Evolutionary conservation across 2,797 vertebrate genomes (phyloP).

Genomic region (Enteromius afrohamiltoni): DNA sequence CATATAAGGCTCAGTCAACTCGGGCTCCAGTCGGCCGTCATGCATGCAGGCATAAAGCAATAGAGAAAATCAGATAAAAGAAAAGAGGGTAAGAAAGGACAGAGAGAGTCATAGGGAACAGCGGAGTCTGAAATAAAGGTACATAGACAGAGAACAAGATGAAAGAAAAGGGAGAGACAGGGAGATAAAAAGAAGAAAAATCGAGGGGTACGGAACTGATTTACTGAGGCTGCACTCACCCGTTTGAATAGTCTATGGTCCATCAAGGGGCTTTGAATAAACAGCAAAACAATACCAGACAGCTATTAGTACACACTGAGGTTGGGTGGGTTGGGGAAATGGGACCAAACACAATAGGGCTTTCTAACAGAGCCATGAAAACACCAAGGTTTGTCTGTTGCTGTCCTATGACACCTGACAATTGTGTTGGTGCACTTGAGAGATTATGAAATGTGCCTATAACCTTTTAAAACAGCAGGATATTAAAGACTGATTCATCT

Average conservation of each 20-base stretch:
- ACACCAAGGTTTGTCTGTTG: conserved; percentile 16
- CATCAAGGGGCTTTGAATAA: conserved; percentile 98
- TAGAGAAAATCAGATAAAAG: conserved; percentile 30
- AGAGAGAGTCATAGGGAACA: conserved; percentile 62
- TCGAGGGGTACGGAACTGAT: conserved; percentile 75
- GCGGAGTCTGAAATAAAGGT: conserved; percentile 65
- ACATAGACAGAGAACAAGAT: conserved; percentile 60
- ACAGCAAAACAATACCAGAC: conserved; percentile 98
- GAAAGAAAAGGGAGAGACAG: conserved; percentile 67
- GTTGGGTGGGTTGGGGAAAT: conserved; percentile 73
- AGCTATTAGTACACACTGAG: conserved; percentile 89
- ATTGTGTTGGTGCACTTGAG: neutral
- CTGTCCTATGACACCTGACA: neutral
- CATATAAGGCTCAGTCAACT: conserved; percentile 64
- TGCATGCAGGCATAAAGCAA: conserved; percentile 96
- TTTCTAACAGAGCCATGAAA: conserved; percentile 47
- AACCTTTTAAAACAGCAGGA: neutral
- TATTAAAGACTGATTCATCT: neutral
- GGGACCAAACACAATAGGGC: conserved; percentile 61
- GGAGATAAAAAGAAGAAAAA: conserved; percentile 39
- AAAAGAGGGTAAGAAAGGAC: conserved; percentile 23
- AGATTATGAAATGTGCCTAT: neutral
- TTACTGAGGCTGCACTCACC: conserved; percentile 94
- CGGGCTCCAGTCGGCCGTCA: conserved; percentile 84
- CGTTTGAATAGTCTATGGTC: conserved; percentile 99